phyloP scores from a whole-genome alignment of 1,140 invertebrate species.

The Drosophila navojoa region DNA sequence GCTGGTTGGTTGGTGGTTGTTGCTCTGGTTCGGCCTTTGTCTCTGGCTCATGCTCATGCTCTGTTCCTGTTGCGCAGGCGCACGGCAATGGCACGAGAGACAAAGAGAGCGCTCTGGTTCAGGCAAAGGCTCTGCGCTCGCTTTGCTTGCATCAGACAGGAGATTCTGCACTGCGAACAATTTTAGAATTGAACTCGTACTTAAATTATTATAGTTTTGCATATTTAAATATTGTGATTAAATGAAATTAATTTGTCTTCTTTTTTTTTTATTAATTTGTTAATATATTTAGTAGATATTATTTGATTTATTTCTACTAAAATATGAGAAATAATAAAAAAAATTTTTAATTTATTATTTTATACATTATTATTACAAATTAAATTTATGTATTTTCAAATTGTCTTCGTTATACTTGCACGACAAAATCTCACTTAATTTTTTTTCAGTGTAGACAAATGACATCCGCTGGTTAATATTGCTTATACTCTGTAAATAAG shows the following conservation, averaged over 20 bases:
- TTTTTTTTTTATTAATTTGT: neutral
- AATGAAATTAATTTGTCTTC: too few species aligned
- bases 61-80: conserved; percentile 61
- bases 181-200: neutral
- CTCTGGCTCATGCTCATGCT: conserved; percentile 31
- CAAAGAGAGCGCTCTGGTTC: conserved; percentile 38
- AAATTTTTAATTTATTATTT: too few species aligned
- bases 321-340: too few species aligned
- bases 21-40: conserved; percentile 45
- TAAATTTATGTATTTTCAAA: too few species aligned
- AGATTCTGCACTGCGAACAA: conserved; percentile 37
- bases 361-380: neutral
- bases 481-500: neutral
- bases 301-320: too few species aligned
- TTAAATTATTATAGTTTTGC: neutral
- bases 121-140: conserved; percentile 35
- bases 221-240: neutral
- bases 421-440: neutral
- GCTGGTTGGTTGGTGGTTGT: conserved; percentile 35
- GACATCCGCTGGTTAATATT: conserved; percentile 45
- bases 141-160: conserved; percentile 35
- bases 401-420: neutral
- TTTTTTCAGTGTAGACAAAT: conserved; percentile 41
- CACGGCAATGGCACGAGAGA: conserved; percentile 59
- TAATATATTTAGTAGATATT: too few species aligned